Base-by-base conservation (phyloP, 2,113 vertebrate species). In the Chionodraco myersi region DNA sequence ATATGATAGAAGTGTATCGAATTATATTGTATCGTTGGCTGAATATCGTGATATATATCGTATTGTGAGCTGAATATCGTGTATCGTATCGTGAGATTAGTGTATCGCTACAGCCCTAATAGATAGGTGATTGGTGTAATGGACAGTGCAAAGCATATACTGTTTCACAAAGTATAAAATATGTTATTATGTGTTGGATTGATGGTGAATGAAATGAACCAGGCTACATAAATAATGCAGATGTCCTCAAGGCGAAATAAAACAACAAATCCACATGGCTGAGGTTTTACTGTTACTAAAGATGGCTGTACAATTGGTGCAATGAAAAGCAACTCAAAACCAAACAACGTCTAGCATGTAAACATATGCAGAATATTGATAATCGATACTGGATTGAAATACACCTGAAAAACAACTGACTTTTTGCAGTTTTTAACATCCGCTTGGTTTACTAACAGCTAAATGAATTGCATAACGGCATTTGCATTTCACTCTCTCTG, bases 211-310 rank as follows among this genome's bases (percentile, higher is more conserved):
- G 9, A 66, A 63, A 64, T 74, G 21, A 59, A 21, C 36, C 47
- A n/a, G 23, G 18, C n/a, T 18, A 5, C 2, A 2, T 68, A 47
- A 67, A 58, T 72, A 56, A 63, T 36, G 23, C 49, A 80, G 5
- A 49, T 57, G 3, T 57, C 56, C 49, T 72, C 0, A 23, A 77
- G 34, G 54, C 56, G 41, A 16, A 23, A 14, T n/a, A 44, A 6
- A 45, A 15, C 36, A 71, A 72, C 60, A 72, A 77, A 59, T 51
- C n/a, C 52, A 51, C 47, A 62, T 59, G 52, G 45, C 34, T 7
- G 6, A 11, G 41, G 3, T 61, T 59, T 30, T 30, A 30, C 26
- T 41, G 36, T 41, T 41, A 30, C 26, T 30, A 30, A 30, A 30
- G 26, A 30, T 30, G 26, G 26, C 26, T 30, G 0, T 30, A 30